Evolutionary conservation across 1,140 invertebrate species (phyloP).

Genomic region (Micrasema longulum): DNA sequence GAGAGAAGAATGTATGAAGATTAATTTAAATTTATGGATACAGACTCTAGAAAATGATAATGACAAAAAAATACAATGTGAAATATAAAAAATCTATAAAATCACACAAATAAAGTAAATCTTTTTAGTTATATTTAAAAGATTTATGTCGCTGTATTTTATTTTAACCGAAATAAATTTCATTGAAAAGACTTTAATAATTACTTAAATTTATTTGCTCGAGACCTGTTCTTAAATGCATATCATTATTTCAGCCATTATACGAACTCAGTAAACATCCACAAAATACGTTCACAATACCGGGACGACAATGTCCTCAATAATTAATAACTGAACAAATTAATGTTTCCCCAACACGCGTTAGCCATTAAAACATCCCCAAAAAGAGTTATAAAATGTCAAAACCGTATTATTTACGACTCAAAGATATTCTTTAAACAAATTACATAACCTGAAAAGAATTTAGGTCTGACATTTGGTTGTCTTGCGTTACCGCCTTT

Average conservation of each 20-base stretch:
- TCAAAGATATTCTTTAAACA: constrained; percentile 28
- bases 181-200: not conserved
- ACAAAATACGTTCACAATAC: not conserved
- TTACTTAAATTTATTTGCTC: not conserved
- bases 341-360: constrained; percentile 27
- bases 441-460: constrained; percentile 43
- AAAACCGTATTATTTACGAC: constrained; percentile 35
- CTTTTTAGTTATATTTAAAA: too few relatives aligned
- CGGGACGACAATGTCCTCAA: constrained; percentile 1
- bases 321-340: constrained; percentile 23
- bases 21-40: too few relatives aligned
- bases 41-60: too few relatives aligned
- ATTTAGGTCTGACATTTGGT: constrained; percentile 31
- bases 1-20: too few relatives aligned
- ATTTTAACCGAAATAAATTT: not conserved
- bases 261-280: not conserved
- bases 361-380: constrained; percentile 18
- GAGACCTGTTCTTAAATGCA: not conserved
- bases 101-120: too few relatives aligned
- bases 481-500: constrained; percentile 41
- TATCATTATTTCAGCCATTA: not conserved
- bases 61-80: too few relatives aligned
- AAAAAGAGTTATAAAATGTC: constrained; percentile 39
- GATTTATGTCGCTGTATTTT: too few relatives aligned
- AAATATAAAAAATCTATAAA: too few relatives aligned